A percentile compares a stretch with the other conserved stretches of the same genome.
Evolutionary conservation across 35 echinoderm and acorn worm genomes (phyloP).

Genomic region (Ophioderma brevispina): DNA sequence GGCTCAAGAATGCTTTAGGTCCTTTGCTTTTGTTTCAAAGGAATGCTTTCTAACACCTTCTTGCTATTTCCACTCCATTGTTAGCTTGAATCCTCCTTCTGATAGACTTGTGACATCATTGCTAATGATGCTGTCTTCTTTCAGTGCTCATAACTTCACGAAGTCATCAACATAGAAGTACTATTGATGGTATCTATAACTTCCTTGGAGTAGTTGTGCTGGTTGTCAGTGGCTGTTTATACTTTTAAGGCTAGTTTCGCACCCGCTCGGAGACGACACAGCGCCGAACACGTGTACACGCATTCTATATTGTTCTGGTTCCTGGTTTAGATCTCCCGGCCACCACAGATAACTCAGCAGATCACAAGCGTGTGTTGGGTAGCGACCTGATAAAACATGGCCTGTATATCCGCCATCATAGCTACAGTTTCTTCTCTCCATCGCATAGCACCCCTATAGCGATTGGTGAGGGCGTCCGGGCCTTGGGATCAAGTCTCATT

Average conservation of each 20-base stretch:
- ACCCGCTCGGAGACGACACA: constrained; percentile 62
- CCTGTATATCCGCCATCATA: constrained; percentile 62
- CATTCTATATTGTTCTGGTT: constrained; percentile 49
- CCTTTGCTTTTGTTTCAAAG: constrained; percentile 19
- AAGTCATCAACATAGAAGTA: constrained; percentile 59
- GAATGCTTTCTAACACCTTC: constrained; percentile 37
- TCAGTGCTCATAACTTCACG: not conserved
- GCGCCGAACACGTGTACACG: constrained; percentile 77
- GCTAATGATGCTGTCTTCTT: not conserved
- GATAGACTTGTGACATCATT: constrained; percentile 28
- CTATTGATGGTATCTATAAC: constrained; percentile 1
- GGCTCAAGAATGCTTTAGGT: constrained; percentile 35
- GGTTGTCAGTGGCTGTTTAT: constrained; percentile 47
- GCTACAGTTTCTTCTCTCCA: constrained; percentile 64
- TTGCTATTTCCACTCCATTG: constrained; percentile 67
- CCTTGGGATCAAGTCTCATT: constrained; percentile 63
- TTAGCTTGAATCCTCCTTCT: constrained; percentile 49
- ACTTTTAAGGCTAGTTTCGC: constrained; percentile 53
- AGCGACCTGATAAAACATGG: constrained; percentile 30
- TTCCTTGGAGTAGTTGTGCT: not conserved
- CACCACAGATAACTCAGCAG: constrained; percentile 72
- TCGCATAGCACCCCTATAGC: constrained; percentile 55
- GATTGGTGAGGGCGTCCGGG: constrained; percentile 67
- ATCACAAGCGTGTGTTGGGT: constrained; percentile 31
- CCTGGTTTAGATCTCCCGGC: constrained; percentile 42